Evolutionary conservation across 2,888 invertebrate genomes (phyloP), one percentile per base, ranked within the genome.

Genomic region (Flexamia atlantica): DNA sequence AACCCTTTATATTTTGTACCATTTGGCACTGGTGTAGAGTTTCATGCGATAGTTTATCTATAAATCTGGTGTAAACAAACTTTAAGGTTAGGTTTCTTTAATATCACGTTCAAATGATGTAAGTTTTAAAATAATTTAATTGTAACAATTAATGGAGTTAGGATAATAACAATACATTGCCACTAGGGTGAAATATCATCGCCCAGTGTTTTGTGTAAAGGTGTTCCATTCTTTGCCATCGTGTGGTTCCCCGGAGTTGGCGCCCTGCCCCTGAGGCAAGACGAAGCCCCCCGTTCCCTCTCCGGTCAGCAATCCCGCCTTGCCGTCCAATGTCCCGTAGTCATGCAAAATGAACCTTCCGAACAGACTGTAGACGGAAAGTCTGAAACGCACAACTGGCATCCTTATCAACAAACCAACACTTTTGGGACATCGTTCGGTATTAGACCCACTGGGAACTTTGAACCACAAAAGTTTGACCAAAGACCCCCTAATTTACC

Each of bases 161-260:
- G 10, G 3, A 64, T 28, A 28, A 64, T 64, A 23, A 12, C 20
- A 57, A 57, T 20, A 2, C 60, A 23, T n/a, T 7, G 12, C 12
- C 57, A 36, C 81, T 46, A 5, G 81, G 36, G 81, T 68, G 60
- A 64, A 25, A 30, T 12, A 30, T 20, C 1, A 17, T 17, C 53
- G 14, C 81, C 40, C 57, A 32, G 53, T 46, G 70, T 40, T 68
- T 50, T 46, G 9, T 10, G 53, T 20, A 20, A 50, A 50, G 30
- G 81, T 79, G 53, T 79, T 57, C 20, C 2, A 32, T 12, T 50
- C 57, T 32, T 81, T 82, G 82, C 83, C 87, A 88, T 83, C 85
- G 87, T 88, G 88, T 88, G 88, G 88, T 88, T 88, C 87, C 87
- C 87, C 85, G 88, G 87, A 32, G 88, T 87, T 53, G 88, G 88